Evolutionary conservation across 2,113 vertebrate genomes (phyloP), one percentile per base, ranked within the genome.

Genomic region (Aegotheles bennettii): DNA sequence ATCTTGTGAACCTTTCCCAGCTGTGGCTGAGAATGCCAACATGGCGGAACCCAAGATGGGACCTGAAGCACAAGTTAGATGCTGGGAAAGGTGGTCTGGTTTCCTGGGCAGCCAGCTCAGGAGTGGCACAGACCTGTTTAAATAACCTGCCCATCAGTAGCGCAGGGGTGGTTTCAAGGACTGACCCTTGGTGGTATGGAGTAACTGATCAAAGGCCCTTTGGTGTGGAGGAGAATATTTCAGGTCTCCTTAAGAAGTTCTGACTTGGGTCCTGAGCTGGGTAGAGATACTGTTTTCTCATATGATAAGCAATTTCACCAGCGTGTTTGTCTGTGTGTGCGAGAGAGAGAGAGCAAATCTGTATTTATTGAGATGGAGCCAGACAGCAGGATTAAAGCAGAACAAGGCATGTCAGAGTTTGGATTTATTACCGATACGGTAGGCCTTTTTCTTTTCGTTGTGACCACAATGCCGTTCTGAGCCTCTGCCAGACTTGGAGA

Each of bases 361-460:
- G 74, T 93, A 60, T 92, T 93, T 91, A 40, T 59, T 70, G 92
- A 95, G 94, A 61, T 61, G 76, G 79, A 78, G 89, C 48, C 18
- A 40, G 69, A 4, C 3, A 0, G 35, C 69, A 90, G 68, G 82
- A 75, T 73, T 38, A 86, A 74, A 90, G 73, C 82, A 89, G 70
- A 73, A n/a, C 31, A 53, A 76, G 89, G 24, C 19, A 53, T 23
- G 17, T 92, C 84, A 59, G 61, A 92, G 78, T 84, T 81, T 40
- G 91, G 83, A 96, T 93, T 96, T 94, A 94, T 93, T 91, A 84
- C 87, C 5, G 7, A 14, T 89, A 51, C 16, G 2, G 65, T 77
- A 60, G 76, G 77, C 79, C 71, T 70, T 95, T 96, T 94, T 90
- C 93, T 94, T 90, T 95, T 93, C 73, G 75, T 92, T 92, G 80